Evolutionary conservation across 2,113 vertebrate species (phyloP), one percentile per base, ranked within the genome.

Genomic region (Ptilonorhynchus violaceus): DNA sequence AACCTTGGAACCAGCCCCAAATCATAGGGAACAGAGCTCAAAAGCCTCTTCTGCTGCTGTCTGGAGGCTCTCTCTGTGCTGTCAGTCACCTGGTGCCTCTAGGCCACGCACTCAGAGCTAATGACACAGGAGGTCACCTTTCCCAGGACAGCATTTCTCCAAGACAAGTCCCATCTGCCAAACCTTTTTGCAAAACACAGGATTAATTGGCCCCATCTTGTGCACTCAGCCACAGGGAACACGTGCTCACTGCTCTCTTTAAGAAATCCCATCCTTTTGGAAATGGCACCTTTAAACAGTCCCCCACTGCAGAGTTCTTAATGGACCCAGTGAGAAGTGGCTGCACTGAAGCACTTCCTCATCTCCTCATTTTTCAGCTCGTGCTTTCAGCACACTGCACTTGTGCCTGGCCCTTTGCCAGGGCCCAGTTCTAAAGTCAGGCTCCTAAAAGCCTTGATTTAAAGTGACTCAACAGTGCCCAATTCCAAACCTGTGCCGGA

Each of bases 201-300:
- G 73, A 53, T 42, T 17, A 76, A 13, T 1, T 35, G 60, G 20
- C 9, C 49, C 10, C 50, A 55, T 2, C 23, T 24, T 18, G 31
- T 42, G 74, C 18, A 37, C 23, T 66, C 70, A 59, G 53, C 13
- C 42, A 39, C 3, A 1, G 64, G 58, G 60, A 90, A 46, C 27
- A 30, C 0, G 6, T 5, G 3, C 47, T 81, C 3, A 0, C 58
- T 79, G 52, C 59, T 21, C 41, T 17, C 31, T 23, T 6, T 25
- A 37, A 30, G 62, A 83, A 85, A 49, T 9, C 13, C 37, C 3
- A 0, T 11, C 56, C 76, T 79, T 74, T 41, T 8, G 55, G 56
- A 72, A 75, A 78, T 8, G n/a, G 60, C 41, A 49, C 42, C 52
- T 88, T 44, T 35, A 24, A 75, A 50, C 0, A 47, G 35, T 19